A percentile compares a stretch with the other conserved stretches of the same genome.
Evolutionary conservation across 1,140 invertebrate genomes (phyloP).

Genomic region (Drosophila oshimai): DNA sequence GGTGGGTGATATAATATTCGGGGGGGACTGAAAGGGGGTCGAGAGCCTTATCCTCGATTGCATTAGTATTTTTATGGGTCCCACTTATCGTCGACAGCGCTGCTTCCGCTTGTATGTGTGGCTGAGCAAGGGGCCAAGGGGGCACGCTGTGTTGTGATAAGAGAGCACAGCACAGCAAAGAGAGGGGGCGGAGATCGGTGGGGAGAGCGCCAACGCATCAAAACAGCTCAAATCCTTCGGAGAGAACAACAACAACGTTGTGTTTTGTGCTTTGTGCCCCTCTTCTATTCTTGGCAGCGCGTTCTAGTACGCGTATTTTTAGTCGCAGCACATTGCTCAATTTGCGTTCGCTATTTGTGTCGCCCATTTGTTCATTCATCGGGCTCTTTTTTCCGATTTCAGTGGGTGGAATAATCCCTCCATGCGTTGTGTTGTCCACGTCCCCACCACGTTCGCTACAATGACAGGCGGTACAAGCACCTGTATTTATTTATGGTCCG

Average conservation of each 20-base stretch:
- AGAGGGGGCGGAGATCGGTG: not conserved
- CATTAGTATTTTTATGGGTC: conserved; percentile 8
- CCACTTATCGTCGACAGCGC: too few relatives aligned
- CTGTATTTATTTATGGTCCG: conserved; percentile 76
- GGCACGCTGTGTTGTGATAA: conserved; percentile 50
- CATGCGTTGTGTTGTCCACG: conserved; percentile 57
- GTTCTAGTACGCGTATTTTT: conserved; percentile 54
- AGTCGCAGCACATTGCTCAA: conserved; percentile 51
- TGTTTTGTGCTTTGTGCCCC: conserved; percentile 4
- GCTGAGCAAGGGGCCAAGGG: conserved; percentile 11
- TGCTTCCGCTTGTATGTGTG: conserved; percentile 3
- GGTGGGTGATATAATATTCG: conserved; percentile 44
- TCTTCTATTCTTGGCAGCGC: conserved; percentile 41
- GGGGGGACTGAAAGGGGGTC: not conserved
- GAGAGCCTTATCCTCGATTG: conserved; percentile 14
- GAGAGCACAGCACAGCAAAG: conserved; percentile 2
- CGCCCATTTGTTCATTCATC: conserved; percentile 44
- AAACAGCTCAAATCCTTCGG: conserved; percentile 6
- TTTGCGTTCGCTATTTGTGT: conserved; percentile 32
- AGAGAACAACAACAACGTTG: not conserved
- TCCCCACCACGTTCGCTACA: conserved; percentile 18
- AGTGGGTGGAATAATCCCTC: conserved; percentile 42
- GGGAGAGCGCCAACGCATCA: conserved; percentile 8
- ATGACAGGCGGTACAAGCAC: conserved; percentile 23
- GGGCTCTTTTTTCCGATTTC: conserved; percentile 37